phyloP scores from a whole-genome alignment of 2,113 vertebrate genomes.

The Raja brachyura region DNA sequence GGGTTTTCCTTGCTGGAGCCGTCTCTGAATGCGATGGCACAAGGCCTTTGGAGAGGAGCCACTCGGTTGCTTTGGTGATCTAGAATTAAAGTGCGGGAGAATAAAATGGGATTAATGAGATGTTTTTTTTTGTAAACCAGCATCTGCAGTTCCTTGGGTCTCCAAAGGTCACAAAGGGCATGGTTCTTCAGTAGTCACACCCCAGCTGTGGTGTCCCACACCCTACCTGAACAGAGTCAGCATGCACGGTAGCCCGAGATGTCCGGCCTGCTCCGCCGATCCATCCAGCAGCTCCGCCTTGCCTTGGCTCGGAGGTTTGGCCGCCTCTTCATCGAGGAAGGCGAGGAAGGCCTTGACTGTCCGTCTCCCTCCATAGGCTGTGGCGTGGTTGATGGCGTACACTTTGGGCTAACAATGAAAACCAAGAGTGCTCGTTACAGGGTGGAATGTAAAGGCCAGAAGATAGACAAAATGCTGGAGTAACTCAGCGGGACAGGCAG shows the following conservation, averaged over 20 bases:
- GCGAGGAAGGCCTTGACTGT: slow-evolving; percentile 71
- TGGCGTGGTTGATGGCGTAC: slow-evolving; percentile 78
- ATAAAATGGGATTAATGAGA: no score
- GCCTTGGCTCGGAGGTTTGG: slow-evolving; percentile 61
- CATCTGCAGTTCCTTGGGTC: no score
- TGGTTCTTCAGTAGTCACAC: no score
- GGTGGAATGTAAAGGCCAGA: background rate
- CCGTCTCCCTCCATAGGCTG: slow-evolving; percentile 76
- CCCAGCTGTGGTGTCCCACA: background rate
- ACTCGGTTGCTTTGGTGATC: slow-evolving; percentile 68
- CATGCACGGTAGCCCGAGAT: slow-evolving; percentile 53
- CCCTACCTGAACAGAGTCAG: slow-evolving; percentile 71
- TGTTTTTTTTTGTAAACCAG: no score
- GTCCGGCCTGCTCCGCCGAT: slow-evolving; percentile 54
- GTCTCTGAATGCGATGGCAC: slow-evolving; percentile 62
- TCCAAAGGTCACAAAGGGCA: no score
- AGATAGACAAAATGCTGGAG: no score
- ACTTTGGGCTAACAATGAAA: slow-evolving; percentile 68
- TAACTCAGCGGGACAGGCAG: no score
- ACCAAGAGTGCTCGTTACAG: background rate
- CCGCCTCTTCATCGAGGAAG: slow-evolving; percentile 80
- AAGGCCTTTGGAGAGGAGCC: slow-evolving; percentile 69
- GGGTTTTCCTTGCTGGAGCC: slow-evolving; percentile 55
- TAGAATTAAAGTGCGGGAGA: slow-evolving; percentile 46
- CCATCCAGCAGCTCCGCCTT: slow-evolving; percentile 73